These are phyloP conservation scores for Hippocampus kuda DNA, from an alignment of 2,797 vertebrate species.

Conservation along the genomic window DNA sequence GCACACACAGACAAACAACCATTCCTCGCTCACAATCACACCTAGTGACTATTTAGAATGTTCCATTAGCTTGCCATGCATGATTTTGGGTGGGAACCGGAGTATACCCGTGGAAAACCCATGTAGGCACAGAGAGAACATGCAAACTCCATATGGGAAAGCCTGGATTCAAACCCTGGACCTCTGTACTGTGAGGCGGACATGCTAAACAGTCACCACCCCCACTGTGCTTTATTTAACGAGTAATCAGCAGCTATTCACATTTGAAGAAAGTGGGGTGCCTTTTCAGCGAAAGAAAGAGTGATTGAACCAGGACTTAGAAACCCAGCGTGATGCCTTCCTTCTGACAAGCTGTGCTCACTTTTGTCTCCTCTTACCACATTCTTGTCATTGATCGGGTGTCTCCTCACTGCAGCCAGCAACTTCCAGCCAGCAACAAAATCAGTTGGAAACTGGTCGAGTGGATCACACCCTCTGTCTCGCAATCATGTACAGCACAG, in stretches of 20 bases:
- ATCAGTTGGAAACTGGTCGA: conserved; percentile 38
- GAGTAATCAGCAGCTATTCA: conserved; percentile 57
- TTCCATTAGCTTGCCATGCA: no score
- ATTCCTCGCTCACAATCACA: no score
- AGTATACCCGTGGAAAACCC: no score
- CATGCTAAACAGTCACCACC: conserved; percentile 15
- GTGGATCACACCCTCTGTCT: conserved; percentile 38
- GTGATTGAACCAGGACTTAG: conserved; percentile 28
- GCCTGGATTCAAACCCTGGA: no score
- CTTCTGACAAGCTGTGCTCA: conserved; percentile 37
- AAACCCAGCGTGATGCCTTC: conserved; percentile 35
- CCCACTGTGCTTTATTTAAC: conserved; percentile 42
- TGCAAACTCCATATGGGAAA: no score
- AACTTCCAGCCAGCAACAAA: conserved; percentile 11
- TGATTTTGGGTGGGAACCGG: no score
- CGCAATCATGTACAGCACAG: conserved; percentile 27
- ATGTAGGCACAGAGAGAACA: no score
- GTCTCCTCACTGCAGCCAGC: conserved; percentile 22
- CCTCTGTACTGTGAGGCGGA: no score
- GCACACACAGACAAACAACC: no score
- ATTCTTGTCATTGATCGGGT: conserved; percentile 40
- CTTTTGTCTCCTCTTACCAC: conserved; percentile 22
- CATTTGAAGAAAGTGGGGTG: conserved; percentile 23
- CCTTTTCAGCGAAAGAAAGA: conserved; percentile 36
- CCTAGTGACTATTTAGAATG: no score